Evolutionary conservation across 2,113 vertebrate species (phyloP).

Genomic region (Isurus oxyrinchus): DNA sequence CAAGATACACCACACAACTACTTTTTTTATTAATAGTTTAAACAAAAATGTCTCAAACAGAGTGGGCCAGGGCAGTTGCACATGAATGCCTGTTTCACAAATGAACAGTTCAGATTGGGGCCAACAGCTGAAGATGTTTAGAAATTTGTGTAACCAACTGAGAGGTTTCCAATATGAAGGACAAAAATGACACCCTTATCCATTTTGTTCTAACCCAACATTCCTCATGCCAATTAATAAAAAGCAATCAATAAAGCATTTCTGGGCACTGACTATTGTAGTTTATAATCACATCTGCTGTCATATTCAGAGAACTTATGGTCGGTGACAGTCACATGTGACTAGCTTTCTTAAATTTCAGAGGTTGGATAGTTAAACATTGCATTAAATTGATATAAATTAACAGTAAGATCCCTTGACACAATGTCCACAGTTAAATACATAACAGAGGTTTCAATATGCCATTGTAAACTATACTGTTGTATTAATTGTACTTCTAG

Average conservation of each 20-base stretch:
- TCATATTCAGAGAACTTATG: not conserved
- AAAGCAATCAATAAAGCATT: not conserved
- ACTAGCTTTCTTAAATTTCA: not conserved
- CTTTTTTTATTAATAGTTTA: not conserved
- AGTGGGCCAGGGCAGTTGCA: not conserved
- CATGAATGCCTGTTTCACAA: not conserved
- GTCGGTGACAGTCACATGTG: not conserved
- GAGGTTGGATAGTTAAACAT: not conserved
- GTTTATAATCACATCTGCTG: not conserved
- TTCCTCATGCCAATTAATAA: not conserved
- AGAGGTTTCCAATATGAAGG: not conserved
- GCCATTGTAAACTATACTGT: too few species aligned
- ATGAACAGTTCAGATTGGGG: not conserved
- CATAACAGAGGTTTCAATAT: not conserved
- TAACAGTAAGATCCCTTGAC: not conserved
- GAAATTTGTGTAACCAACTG: not conserved
- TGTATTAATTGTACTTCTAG: not conserved
- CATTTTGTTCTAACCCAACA: not conserved
- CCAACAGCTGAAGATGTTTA: not conserved
- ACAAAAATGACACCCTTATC: not conserved
- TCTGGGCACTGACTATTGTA: not conserved
- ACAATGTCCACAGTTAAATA: not conserved
- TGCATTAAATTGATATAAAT: not conserved
- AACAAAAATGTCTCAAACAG: not conserved
- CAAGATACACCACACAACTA: not conserved